phyloP scores from a whole-genome alignment of 1,140 invertebrate species.

The Holcopasites calliopsidis region DNA sequence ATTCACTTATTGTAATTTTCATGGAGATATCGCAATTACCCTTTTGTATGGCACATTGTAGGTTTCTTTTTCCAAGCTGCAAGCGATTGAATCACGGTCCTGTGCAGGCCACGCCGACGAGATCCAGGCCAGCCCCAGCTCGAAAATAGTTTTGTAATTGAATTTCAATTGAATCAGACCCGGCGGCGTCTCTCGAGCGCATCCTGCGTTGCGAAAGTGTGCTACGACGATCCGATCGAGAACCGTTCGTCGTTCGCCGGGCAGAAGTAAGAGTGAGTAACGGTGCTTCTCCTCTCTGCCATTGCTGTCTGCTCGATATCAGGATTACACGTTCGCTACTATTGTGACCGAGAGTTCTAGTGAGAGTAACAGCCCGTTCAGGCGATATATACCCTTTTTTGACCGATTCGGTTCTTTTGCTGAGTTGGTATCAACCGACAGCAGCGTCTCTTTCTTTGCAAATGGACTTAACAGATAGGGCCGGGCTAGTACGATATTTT shows the following conservation, averaged over 20 bases:
- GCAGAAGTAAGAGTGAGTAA: conserved; percentile 57
- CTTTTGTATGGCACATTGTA: too few species aligned
- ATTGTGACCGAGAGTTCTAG: not conserved
- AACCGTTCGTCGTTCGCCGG: conserved; percentile 45
- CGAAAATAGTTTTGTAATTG: conserved; percentile 55
- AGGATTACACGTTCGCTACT: conserved; percentile 11
- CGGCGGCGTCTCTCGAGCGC: conserved; percentile 26
- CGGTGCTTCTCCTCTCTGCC: conserved; percentile 23
- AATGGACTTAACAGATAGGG: too few species aligned
- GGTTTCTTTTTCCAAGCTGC: too few species aligned
- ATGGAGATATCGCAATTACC: too few species aligned
- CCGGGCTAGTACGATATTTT: not conserved
- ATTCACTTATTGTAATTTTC: too few species aligned
- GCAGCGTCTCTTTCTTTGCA: not conserved
- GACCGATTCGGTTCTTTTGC: too few species aligned
- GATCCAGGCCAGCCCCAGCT: conserved; percentile 48
- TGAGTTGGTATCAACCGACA: too few species aligned
- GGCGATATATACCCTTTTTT: too few species aligned
- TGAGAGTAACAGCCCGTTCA: too few species aligned
- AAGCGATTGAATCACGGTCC: too few species aligned
- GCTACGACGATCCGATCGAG: conserved; percentile 51
- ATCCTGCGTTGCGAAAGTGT: conserved; percentile 54
- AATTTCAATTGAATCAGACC: conserved; percentile 49
- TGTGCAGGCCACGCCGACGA: conserved; percentile 38
- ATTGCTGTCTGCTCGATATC: not conserved